Evolutionary conservation across 2,113 vertebrate species (phyloP), one percentile per base, ranked within the genome.

Genomic region (Amphiprion ocellaris): DNA sequence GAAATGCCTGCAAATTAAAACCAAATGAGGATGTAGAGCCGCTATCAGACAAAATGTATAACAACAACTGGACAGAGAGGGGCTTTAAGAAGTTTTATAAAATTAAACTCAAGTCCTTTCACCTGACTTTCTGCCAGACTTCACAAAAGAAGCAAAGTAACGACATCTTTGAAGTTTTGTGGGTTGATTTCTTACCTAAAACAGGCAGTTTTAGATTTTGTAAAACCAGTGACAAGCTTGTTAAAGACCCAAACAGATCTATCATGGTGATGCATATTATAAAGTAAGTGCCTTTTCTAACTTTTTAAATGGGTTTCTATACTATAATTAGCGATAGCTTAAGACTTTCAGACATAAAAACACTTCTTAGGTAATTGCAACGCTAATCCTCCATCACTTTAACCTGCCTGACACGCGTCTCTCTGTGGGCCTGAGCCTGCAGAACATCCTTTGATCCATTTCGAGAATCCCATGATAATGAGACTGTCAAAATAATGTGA

Each of bases 381-480:
- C 0, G 4, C 0, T 66, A 60, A 33, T 41, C 61, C 82, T 72
- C 37, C 15, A 60, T 19, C 10, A 19, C 24, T 67, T 50, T 61
- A 65, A 84, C 77, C 77, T 66, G 69, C 61, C 19, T 59, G 58
- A 56, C 19, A 65, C 49, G 3, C 16, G 17, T 66, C 17, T 66
- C 62, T 55, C 59, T 30, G 47, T 21, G 53, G 24, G 30, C 74
- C 53, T 23, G 55, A 19, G 49, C 69, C 69, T 37, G 24, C 44
- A 49, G 56, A 84, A 44, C 52, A 71, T 41, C 19, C 72, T 62
- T 74, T 76, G 39, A 84, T 81, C 60, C 65, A 26, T 61, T 53
- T 75, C 1, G 4, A 44, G 17, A 52, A 68, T 71, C 49, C 50
- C 37, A n/a, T 37, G n/a, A 64, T 41, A 68, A 62, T 53, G 60